Evolutionary conservation across 2,113 vertebrate species (phyloP), one percentile per base, ranked within the genome.

Genomic region (Aspiorhynchus laticeps): DNA sequence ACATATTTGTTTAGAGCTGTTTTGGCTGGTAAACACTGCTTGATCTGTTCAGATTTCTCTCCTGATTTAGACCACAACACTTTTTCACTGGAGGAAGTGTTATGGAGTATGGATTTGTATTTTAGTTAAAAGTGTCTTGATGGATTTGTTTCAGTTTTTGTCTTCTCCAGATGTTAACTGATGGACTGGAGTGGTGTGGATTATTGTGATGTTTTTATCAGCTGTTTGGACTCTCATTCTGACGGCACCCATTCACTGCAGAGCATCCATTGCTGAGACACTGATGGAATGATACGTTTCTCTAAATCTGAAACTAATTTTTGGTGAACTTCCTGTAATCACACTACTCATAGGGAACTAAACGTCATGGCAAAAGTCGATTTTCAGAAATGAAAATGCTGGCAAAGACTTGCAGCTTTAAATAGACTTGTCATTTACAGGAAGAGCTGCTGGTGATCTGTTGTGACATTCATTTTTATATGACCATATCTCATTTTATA

Each of bases 361-460:
- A 14, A 56, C 2, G 1, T 36, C 31, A 36, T 9, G 9, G 7
- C 36, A 11, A 73, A 73, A 73, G 69, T 24, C 4, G 12, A 61
- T 59, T 59, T 59, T 15, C 19, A 59, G 78, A 80, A 80, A 61
- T 80, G 78, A 80, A n/a, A 80, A 80, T 46, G 73, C 41, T 76
- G 2, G n/a, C n/a, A n/a, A 26, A 48, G 11, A 8, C 41, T 76
- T 80, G 11, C 21, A 21, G 31, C 33, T 59, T 14, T 80, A 36
- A 80, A 59, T 36, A 59, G 31, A 80, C 31, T 78, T 21, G 21
- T 61, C 53, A 17, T n/a, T 46, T 48, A n/a, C 19, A 2, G 51
- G 78, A 80, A 59, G 21, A 80, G 51, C 78, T 41, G 33, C 78
- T 9, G 9, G 10, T 56, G 48, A 56, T 56, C 19, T 5, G 31